Percentiles rank a stretch among this genome's conserved stretches.
These are phyloP conservation scores for Muscidifurax raptorellus DNA, from an alignment of 1,140 invertebrate genomes.

Conservation along the genomic window DNA sequence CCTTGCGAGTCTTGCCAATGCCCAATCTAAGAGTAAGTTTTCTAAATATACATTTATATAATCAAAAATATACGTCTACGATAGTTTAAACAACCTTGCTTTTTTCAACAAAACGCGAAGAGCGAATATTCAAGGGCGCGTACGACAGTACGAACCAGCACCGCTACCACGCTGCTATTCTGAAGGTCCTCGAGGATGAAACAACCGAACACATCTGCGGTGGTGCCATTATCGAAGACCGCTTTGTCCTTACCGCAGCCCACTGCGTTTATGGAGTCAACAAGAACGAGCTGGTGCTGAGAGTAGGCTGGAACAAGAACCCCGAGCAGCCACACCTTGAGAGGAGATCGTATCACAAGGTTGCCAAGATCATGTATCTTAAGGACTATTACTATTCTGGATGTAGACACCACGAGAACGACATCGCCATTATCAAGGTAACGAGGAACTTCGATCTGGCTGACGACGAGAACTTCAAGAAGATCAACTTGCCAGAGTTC, in stretches of 20 bases:
- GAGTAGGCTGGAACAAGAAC: background rate
- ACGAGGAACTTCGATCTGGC: background rate
- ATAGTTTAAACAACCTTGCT: too few relatives aligned
- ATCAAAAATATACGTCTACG: too few relatives aligned
- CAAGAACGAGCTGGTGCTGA: background rate
- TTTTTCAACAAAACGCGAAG: too few relatives aligned
- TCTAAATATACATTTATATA: too few relatives aligned
- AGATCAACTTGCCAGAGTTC: constrained; percentile 4
- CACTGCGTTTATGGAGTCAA: constrained; percentile 66
- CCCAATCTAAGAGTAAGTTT: too few relatives aligned
- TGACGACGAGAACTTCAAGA: background rate
- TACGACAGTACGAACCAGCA: constrained; percentile 51
- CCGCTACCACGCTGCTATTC: constrained; percentile 63
- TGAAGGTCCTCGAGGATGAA: constrained; percentile 56
- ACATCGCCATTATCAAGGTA: constrained; percentile 23
- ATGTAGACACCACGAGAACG: background rate
- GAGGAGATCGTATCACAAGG: background rate
- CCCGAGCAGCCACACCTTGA: background rate
- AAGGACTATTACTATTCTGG: background rate
- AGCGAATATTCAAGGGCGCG: constrained; percentile 14
- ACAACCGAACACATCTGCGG: constrained; percentile 70
- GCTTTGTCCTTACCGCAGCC: constrained; percentile 73
- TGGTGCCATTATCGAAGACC: constrained; percentile 71
- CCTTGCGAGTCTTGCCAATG: too few relatives aligned
- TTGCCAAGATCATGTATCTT: background rate